Evolutionary conservation across 2,797 vertebrate species (phyloP).

Genomic region (Manis javanica): DNA sequence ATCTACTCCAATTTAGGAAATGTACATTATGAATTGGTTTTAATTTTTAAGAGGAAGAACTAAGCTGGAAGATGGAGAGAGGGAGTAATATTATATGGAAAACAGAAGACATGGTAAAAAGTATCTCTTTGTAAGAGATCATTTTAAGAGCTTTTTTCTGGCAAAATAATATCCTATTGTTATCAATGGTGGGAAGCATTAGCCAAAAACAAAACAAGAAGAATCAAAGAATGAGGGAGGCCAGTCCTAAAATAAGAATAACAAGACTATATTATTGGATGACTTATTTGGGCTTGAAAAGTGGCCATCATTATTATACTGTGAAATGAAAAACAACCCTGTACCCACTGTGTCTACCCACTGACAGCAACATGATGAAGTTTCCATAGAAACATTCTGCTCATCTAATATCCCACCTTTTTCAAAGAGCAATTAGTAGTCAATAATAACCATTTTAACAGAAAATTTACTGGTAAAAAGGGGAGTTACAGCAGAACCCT

Average conservation of each 20-base stretch:
- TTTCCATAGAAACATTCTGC: constrained; percentile 50
- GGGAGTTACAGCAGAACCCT: constrained; percentile 24
- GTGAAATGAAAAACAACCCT: constrained; percentile 57
- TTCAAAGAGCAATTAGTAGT: constrained; percentile 57
- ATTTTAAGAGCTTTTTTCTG: constrained; percentile 4
- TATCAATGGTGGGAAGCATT: constrained; percentile 24
- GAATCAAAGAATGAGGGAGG: not conserved
- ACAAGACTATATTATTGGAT: constrained; percentile 20
- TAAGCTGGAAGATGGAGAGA: not conserved
- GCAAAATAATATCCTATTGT: constrained; percentile 56
- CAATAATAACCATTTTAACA: constrained; percentile 59
- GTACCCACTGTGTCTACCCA: constrained; percentile 42
- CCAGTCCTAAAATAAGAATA: constrained; percentile 42
- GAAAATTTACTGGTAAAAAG: constrained; percentile 39
- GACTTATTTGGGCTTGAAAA: constrained; percentile 41
- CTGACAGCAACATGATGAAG: not conserved
- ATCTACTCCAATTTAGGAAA: constrained; percentile 55
- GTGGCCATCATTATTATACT: not conserved
- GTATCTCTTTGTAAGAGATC: not conserved
- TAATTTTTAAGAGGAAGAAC: constrained; percentile 46
- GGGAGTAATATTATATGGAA: not conserved
- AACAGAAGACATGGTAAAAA: not conserved
- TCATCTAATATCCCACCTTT: constrained; percentile 5
- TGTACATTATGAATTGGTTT: constrained; percentile 7
- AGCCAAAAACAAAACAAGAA: constrained; percentile 45